Base-by-base conservation (phyloP, 2,113 vertebrate genomes). In the Melozone crissalis region DNA sequence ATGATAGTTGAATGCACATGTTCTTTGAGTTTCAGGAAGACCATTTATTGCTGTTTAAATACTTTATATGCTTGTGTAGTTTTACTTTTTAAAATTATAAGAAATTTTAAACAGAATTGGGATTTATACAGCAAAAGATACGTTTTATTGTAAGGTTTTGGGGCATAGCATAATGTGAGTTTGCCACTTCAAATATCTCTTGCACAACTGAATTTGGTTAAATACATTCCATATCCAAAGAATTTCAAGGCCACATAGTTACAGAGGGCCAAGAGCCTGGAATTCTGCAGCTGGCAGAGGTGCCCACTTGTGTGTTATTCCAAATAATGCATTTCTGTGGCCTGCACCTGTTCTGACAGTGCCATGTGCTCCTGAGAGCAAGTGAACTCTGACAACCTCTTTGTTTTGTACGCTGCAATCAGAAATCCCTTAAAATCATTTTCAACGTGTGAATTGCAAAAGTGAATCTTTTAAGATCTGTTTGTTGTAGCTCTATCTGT, bases 181-280 rank as follows among this genome's bases (percentile, higher is more conserved):
- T 87, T 11, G 28, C 59, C 37, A 28, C 49, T 80, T 90, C 72
- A 78, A 1, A 20, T 87, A 68, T 58, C 52, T 82, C 58, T 87
- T 89, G 47, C 75, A 91, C 74, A 76, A 74, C 54, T 58, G 61
- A 92, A 43, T 61, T 72, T 22, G 69, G 39, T 77, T 90, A 67
- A 93, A 71, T 83, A 68, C 67, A 89, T 96, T 93, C 74, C 66
- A 47, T 71, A 95, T 54, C 15, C 43, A 67, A 73, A 85, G 77
- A 82, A 82, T 94, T 89, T 68, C 66, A 77, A 87, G 75, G 49
- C 51, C 30, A 28, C 71, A 15, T 80, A 57, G 80, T 54, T 96
- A 44, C 46, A 69, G 51, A 95, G 81, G 67, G n/a, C 72, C 66
- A 47, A 81, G 33, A 52, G 44, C 57, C 47, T 84, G 72, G 41